Percentiles rank a stretch among this genome's conserved stretches.
phyloP scores from a whole-genome alignment of 2,797 vertebrate genomes.

The Avahi laniger region DNA sequence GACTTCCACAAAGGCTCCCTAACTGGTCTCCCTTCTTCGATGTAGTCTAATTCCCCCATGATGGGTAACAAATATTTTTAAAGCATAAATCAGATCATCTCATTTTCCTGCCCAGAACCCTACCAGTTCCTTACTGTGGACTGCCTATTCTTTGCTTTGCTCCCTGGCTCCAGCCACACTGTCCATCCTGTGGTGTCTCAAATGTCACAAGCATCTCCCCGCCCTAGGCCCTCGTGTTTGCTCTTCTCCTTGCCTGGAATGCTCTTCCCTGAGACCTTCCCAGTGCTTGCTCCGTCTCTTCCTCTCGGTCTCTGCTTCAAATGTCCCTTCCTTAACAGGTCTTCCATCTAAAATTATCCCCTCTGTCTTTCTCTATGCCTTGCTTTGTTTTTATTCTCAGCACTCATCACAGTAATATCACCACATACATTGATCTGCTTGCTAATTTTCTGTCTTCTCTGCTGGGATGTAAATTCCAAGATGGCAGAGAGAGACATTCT shows the following conservation, averaged over 20 bases:
- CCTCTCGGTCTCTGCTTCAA: background rate
- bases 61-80: background rate
- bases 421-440: background rate
- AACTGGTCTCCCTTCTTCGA: background rate
- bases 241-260: background rate
- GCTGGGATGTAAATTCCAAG: background rate
- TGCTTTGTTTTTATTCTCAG: background rate
- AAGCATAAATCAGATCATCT: background rate
- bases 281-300: background rate
- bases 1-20: background rate
- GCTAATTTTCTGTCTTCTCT: background rate
- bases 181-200: background rate
- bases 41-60: background rate
- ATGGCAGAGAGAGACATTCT: background rate
- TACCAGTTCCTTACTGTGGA: background rate
- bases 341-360: background rate
- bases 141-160: background rate
- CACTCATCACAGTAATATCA: background rate
- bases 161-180: background rate
- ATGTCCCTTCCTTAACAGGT: background rate
- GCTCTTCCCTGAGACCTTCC: too few relatives aligned
- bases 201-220: background rate
- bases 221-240: too few relatives aligned
- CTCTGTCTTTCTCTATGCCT: background rate
- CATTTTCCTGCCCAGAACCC: background rate